phyloP scores from a whole-genome alignment of 1,140 invertebrate genomes.

The Heliothis subflexa region DNA sequence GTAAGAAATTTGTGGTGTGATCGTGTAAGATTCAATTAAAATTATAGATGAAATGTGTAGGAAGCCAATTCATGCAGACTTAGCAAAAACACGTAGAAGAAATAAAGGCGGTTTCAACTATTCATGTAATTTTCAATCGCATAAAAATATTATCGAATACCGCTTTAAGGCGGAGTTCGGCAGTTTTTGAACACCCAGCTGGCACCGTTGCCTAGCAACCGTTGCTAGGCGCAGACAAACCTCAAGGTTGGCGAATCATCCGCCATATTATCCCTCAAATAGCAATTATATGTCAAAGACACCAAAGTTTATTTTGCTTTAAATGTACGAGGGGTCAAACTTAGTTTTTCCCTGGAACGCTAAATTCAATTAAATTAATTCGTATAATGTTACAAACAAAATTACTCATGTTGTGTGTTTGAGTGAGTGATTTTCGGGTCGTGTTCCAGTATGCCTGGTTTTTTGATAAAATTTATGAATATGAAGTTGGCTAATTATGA shows the following conservation, averaged over 20 bases:
- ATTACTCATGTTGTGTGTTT: slow-evolving; percentile 19
- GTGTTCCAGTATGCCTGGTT: no score
- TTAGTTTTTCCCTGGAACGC: neutral
- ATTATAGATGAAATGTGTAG: no score
- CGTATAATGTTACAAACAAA: slow-evolving; percentile 1
- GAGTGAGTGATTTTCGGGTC: no score
- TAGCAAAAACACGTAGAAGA: neutral
- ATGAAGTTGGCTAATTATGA: no score
- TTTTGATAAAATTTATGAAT: no score
- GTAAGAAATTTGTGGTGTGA: no score
- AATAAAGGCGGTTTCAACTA: neutral
- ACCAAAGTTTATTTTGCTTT: neutral
- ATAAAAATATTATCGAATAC: slow-evolving; percentile 29
- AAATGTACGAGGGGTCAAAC: neutral
- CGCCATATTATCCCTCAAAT: neutral
- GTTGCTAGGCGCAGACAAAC: slow-evolving; percentile 55
- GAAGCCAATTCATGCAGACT: no score
- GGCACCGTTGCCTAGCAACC: slow-evolving; percentile 61
- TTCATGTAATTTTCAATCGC: neutral
- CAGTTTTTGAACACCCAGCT: slow-evolving; percentile 30
- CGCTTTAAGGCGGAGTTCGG: neutral
- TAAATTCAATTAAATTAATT: slow-evolving; percentile 27
- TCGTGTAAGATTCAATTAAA: no score
- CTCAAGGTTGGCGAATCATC: slow-evolving; percentile 43
- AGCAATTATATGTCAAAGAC: neutral